Evolutionary conservation across 1,140 invertebrate species (phyloP), one percentile per base, ranked within the genome.

Genomic region (Caenorhabditis remanei): DNA sequence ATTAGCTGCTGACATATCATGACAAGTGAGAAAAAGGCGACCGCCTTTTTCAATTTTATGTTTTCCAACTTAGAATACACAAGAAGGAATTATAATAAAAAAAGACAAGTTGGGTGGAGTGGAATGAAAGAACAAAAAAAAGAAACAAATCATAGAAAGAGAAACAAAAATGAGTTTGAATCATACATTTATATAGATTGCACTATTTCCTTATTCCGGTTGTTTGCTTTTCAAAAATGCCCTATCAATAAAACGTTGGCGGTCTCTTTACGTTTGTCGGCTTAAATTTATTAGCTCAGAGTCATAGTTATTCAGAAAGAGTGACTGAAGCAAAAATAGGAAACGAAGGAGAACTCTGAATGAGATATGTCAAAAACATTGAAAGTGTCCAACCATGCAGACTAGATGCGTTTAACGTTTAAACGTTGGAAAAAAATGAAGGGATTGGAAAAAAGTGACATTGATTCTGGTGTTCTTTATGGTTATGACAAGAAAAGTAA

Each of bases 1-100:
- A 79, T 79, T 79, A 79, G 43, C 46, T 79, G 71, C 46, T 79
- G 71, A 79, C 71, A 79, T 79, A 79, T 79, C 71, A 79, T 79
- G 46, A 48, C 71, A 79, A 79, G 71, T 71, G 65, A 46, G 21
- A 63, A 63, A 63, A 63, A 63, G 61, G 40, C 65, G 41, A 16
- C 65, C 41, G 40, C 16, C 16, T n/a, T 71, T 71, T 71, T 71
- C 19, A 16, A 5, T 63, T 63, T 4, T 43, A 19, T 46, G 40
- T 46, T 67, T 24, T 43, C 32, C 8, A 58, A 19, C 14, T 58
- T n/a, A 58, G 8, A 58, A 63, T 71, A 46, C 11, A 46, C 16
- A 43, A 67, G 65, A 19, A 43, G 24, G 19, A 16, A 71, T 16
- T 3, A 24, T 71, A 43, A 46, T n/a, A n/a, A 2, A 14, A 50